Evolutionary conservation across 2,888 invertebrate genomes (phyloP).

Genomic region (Chymomyza procnemis): DNA sequence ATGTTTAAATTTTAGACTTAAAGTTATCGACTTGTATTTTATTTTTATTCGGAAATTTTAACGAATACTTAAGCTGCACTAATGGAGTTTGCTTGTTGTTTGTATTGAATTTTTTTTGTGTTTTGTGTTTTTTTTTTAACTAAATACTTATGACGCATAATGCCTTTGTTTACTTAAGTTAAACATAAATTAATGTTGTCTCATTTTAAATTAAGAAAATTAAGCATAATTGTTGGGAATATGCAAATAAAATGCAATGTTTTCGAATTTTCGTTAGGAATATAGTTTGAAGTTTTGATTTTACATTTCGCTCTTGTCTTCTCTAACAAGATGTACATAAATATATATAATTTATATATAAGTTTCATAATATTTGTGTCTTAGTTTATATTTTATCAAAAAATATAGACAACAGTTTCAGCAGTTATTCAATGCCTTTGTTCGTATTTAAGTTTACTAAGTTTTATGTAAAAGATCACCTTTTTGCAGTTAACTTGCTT

Average conservation of each 20-base stretch:
- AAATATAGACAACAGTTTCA: constrained; percentile 58
- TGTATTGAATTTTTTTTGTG: constrained; percentile 7
- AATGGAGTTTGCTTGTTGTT: constrained; percentile 22
- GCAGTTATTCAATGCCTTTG: constrained; percentile 8
- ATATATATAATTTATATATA: not conserved
- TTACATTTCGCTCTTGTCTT: constrained; percentile 13
- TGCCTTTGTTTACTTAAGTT: constrained; percentile 42
- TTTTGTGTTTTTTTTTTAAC: not conserved
- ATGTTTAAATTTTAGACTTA: constrained; percentile 28
- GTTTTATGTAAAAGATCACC: constrained; percentile 59
- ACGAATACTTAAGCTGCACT: constrained; percentile 15
- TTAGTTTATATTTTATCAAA: constrained; percentile 55
- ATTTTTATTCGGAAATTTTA: constrained; percentile 42
- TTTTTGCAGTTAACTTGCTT: constrained; percentile 38
- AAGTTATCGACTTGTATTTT: constrained; percentile 45
- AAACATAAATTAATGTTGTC: constrained; percentile 29
- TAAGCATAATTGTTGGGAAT: constrained; percentile 50
- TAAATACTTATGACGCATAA: constrained; percentile 28
- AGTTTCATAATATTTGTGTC: constrained; percentile 14
- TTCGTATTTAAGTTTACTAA: not conserved
- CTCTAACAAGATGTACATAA: constrained; percentile 8
- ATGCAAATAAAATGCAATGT: constrained; percentile 51
- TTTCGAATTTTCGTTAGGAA: constrained; percentile 48
- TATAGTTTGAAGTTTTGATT: constrained; percentile 42
- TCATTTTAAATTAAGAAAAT: constrained; percentile 18